Evolutionary conservation across 2,113 vertebrate species (phyloP).

Genomic region (Muntiacus muntjak): DNA sequence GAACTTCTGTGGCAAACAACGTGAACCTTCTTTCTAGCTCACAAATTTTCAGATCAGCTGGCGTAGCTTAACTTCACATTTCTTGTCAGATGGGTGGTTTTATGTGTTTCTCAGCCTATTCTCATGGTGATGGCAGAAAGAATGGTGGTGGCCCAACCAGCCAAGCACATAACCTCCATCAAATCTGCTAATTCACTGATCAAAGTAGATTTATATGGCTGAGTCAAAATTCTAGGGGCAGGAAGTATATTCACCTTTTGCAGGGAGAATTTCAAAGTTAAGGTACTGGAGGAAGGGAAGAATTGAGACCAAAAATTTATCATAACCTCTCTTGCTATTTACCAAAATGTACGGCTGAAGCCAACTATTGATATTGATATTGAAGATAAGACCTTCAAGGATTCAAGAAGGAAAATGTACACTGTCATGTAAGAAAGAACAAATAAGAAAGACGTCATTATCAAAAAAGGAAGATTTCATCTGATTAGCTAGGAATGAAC

Average conservation of each 20-base stretch:
- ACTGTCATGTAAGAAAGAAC: neutral
- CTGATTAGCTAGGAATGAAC: neutral
- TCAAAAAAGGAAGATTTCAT: neutral
- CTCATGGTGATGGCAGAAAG: neutral
- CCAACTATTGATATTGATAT: neutral
- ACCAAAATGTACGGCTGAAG: neutral
- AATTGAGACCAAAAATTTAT: neutral
- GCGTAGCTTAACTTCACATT: neutral
- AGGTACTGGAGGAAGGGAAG: neutral
- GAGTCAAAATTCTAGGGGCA: neutral
- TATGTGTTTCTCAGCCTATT: neutral
- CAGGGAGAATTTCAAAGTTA: neutral
- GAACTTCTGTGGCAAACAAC: neutral
- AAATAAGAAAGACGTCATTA: neutral
- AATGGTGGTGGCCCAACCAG: too few relatives aligned
- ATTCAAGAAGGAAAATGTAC: neutral
- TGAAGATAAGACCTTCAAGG: neutral
- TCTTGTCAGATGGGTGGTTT: neutral
- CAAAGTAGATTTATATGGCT: neutral
- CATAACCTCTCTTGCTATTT: neutral
- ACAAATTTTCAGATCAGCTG: neutral
- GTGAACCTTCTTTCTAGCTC: neutral
- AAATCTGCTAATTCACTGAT: neutral
- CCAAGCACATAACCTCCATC: neutral
- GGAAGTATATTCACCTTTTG: neutral